phyloP scores from a whole-genome alignment of 2,888 invertebrate species.

The Ceramica pisi region DNA sequence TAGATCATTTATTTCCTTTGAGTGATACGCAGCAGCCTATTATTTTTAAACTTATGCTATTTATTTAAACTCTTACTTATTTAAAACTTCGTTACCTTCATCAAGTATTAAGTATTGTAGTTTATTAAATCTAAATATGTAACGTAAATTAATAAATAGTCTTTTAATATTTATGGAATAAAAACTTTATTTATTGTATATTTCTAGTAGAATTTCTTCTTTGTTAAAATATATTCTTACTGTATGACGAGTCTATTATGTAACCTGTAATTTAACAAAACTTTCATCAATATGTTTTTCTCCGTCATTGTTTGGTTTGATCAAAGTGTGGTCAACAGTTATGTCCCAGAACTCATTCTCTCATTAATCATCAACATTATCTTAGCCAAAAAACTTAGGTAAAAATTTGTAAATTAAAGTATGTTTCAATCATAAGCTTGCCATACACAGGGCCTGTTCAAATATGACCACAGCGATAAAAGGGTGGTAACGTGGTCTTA shows the following conservation, averaged over 20 bases:
- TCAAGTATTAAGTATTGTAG: slow-evolving; percentile 37
- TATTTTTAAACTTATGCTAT: neutral
- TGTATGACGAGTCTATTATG: neutral
- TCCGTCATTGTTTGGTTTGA: slow-evolving; percentile 5
- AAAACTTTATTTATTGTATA: slow-evolving; percentile 10
- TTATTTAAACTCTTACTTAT: slow-evolving; percentile 17
- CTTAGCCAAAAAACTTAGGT: slow-evolving; percentile 33
- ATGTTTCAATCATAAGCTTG: slow-evolving; percentile 28
- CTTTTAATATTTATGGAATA: neutral
- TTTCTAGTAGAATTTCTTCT: slow-evolving; percentile 19
- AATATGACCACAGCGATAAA: neutral
- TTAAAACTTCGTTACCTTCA: slow-evolving; percentile 20
- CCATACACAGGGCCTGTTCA: slow-evolving; percentile 18
- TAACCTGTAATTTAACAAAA: neutral
- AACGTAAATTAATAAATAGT: slow-evolving; percentile 7
- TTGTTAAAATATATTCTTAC: slow-evolving; percentile 21
- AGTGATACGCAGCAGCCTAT: slow-evolving; percentile 41
- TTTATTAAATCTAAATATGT: slow-evolving; percentile 5
- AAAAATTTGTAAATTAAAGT: slow-evolving; percentile 4
- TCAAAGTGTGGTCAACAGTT: neutral
- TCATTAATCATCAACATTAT: slow-evolving; percentile 24
- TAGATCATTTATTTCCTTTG: neutral
- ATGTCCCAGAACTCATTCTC: slow-evolving; percentile 8
- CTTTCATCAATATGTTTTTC: slow-evolving; percentile 1
- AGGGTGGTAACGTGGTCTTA: neutral